Evolutionary conservation across 2,888 invertebrate species (phyloP), one percentile per base, ranked within the genome.

Genomic region (Platerodrilus igneus): DNA sequence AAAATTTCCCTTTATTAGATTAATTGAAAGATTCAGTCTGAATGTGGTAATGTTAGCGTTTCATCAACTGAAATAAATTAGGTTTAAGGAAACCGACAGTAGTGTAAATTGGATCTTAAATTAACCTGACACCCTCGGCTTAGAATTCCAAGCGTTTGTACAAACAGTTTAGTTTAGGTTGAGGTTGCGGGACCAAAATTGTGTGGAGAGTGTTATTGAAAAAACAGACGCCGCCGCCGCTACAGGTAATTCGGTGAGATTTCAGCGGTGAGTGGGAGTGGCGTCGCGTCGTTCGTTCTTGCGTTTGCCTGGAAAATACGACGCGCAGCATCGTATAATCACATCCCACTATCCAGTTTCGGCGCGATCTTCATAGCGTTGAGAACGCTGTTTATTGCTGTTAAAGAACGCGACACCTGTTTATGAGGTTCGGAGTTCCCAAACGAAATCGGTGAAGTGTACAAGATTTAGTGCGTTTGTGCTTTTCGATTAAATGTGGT

Each of bases 221-320:
- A 55, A 57, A 52, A 51, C 47, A 46, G 50, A 48, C 50, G 37
- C 47, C 53, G 49, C 48, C 50, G 37, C 47, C 53, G 49, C 48
- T 41, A 44, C 45, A 45, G 52, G 52, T 53, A 52, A 49, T 55
- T 52, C 55, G 53, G 53, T 47, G 54, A 57, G 58, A 59, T 59
- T 60, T 58, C 52, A 53, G 57, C 57, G 60, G 57, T 56, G 49
- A 49, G 62, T 64, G 60, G 64, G 63, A 64, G 64, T 62, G 62
- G 63, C 62, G 61, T 58, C 58, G 54, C 46, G n/a, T n/a, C n/a
- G n/a, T n/a, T n/a, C n/a, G n/a, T n/a, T 54, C 47, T 51, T 56
- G 60, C 59, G 56, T 55, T 53, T 55, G 53, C 48, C 48, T 49
- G 53, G 37, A 48, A 40, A 49, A 56, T 51, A 51, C 56, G 57